Evolutionary conservation across 2,797 vertebrate species (phyloP).

Genomic region (Limnodromus scolopaceus): DNA sequence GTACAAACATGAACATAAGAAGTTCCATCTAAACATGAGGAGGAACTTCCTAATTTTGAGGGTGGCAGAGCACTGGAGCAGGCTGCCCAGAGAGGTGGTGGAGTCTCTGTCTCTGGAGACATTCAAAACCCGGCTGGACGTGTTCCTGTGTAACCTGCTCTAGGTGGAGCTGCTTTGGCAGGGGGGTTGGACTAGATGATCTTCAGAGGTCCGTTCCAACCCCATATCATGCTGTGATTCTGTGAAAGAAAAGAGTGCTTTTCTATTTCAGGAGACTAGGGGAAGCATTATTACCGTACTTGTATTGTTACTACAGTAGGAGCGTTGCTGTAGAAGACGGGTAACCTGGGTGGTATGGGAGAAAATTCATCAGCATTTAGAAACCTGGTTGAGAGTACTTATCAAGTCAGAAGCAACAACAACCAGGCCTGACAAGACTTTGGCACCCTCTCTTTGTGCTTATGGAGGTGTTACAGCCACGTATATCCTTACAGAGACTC

Average conservation of each 20-base stretch:
- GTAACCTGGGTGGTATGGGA: neutral
- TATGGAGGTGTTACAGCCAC: neutral
- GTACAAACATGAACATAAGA: too few relatives aligned
- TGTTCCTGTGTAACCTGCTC: too few relatives aligned
- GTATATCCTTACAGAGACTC: neutral
- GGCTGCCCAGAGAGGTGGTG: too few relatives aligned
- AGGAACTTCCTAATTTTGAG: too few relatives aligned
- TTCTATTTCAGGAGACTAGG: neutral
- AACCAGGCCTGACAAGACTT: neutral
- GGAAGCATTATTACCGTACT: neutral
- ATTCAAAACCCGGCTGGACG: too few relatives aligned
- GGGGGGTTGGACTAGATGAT: too few relatives aligned
- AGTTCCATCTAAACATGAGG: too few relatives aligned
- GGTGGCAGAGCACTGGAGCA: too few relatives aligned
- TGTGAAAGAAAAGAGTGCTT: neutral
- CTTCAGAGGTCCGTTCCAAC: too few relatives aligned
- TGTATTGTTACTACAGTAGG: neutral
- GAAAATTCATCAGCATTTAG: neutral
- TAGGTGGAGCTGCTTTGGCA: too few relatives aligned
- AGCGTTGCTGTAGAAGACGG: neutral
- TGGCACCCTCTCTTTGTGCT: neutral
- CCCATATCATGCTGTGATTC: too few relatives aligned
- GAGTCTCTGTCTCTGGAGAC: too few relatives aligned
- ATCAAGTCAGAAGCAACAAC: neutral
- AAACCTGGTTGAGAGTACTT: neutral